Evolutionary conservation across 2,888 invertebrate genomes (phyloP).

Genomic region (Melitaea athalia): DNA sequence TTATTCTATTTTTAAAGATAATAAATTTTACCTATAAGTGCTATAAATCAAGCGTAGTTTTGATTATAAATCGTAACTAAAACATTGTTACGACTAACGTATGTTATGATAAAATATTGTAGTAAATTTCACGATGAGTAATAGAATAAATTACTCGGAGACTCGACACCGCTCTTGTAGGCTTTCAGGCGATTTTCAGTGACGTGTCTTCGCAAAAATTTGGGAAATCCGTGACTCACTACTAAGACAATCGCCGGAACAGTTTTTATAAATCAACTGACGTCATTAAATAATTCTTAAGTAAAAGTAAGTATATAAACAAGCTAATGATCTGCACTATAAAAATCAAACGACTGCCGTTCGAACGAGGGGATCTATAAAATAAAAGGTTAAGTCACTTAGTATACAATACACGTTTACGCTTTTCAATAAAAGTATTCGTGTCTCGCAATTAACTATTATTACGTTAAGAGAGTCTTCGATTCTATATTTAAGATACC

Average conservation of each 20-base stretch:
- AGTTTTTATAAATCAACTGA: conserved; percentile 29
- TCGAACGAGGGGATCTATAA: conserved; percentile 21
- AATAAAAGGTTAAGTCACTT: conserved; percentile 13
- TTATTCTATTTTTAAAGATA: background rate
- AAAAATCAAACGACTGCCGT: conserved; percentile 6
- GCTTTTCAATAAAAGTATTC: conserved; percentile 33
- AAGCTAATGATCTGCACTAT: background rate
- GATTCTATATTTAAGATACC: conserved; percentile 23
- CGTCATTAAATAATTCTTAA: conserved; percentile 7
- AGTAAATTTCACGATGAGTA: conserved; percentile 55
- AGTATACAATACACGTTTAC: conserved; percentile 29
- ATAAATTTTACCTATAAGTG: too few species aligned
- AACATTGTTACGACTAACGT: background rate
- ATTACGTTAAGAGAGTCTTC: conserved; percentile 35
- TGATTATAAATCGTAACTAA: background rate
- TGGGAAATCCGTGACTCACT: conserved; percentile 77
- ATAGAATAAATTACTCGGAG: conserved; percentile 54
- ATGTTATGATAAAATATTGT: background rate
- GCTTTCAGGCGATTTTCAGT: conserved; percentile 62
- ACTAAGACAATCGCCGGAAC: conserved; percentile 51
- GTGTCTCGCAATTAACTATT: conserved; percentile 39
- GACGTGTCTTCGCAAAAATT: conserved; percentile 60
- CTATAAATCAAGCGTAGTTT: too few species aligned
- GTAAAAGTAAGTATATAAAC: conserved; percentile 8
- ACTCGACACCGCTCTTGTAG: conserved; percentile 64